Base-by-base conservation (phyloP, 2,797 vertebrate genomes). In the Fringilla coelebs region DNA sequence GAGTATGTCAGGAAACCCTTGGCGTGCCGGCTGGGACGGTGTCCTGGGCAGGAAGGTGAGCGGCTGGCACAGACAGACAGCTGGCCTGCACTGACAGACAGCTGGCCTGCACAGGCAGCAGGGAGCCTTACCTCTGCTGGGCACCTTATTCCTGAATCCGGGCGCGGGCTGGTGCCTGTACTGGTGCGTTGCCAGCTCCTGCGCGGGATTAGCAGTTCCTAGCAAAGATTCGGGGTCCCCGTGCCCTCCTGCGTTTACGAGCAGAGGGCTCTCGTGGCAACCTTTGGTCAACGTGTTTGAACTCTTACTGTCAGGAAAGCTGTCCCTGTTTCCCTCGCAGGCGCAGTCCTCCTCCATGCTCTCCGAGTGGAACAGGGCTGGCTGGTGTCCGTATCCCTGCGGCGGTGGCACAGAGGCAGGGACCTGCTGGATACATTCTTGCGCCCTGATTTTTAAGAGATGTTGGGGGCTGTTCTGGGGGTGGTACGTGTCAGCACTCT, bases 321-420 rank as follows among this genome's bases (percentile, higher is more conserved):
- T 96, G 26, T 97, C 97, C 97, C 96, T 96, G 96, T 98, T 89
- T 16, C 96, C 98, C 85, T 98, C 94, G 0, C 98, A 98, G 2
- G 95, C 95, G 46, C 98, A 98, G 61, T 99, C 99, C 97, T 99
- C 99, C 96, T 99, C 99, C 99, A 99, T 99, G 98, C 99, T 99
- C 98, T 99, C 99, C 0, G 99, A 99, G 66, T 98, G 99, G 86
- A 98, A 97, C 89, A 99, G 97, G 55, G 97, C 86, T 2, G 97
- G 70, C 97, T 98, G 97, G 95, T 97, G 83, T 8, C 41, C 96
- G 65, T 97, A 98, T 38, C 98, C 98, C n/a, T 97, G 98, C 62
- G 96, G 55, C 0, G 96, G 58, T 2, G 66, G 88, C 70, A 94
- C 73, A 1, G 97, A 26, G 0, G 93, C 83, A 6, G 96, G 90